These are phyloP conservation scores for Isurus oxyrinchus DNA, from an alignment of 2,113 vertebrate genomes.

Conservation along the genomic window DNA sequence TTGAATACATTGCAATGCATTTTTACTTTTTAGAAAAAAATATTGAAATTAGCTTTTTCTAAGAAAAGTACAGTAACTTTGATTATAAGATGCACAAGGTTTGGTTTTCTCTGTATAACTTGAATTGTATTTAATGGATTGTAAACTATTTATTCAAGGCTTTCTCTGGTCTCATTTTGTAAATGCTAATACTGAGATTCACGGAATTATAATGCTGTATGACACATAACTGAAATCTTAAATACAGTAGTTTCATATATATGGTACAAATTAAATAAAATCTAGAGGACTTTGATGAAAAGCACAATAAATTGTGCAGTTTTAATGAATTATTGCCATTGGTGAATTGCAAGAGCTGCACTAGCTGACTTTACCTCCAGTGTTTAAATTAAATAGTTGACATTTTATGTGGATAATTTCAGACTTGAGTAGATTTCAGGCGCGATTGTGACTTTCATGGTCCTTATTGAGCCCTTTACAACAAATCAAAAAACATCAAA, in stretches of 20 bases:
- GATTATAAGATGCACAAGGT: constrained; percentile 59
- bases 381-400: constrained; percentile 19
- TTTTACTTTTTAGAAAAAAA: constrained; percentile 62
- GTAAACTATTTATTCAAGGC: constrained; percentile 76
- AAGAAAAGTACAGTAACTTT: constrained; percentile 54
- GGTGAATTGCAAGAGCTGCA: constrained; percentile 39
- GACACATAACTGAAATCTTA: constrained; percentile 68
- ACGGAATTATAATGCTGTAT: constrained; percentile 70
- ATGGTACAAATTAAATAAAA: constrained; percentile 70
- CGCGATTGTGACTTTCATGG: no score
- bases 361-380: background rate
- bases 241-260: constrained; percentile 70
- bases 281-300: constrained; percentile 45
- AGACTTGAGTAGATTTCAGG: background rate
- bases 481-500: background rate
- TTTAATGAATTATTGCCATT: constrained; percentile 47
- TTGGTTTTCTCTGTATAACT: constrained; percentile 59
- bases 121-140: constrained; percentile 64
- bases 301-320: constrained; percentile 54
- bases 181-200: constrained; percentile 68
- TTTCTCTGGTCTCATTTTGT: constrained; percentile 81
- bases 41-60: constrained; percentile 64
- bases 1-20: constrained; percentile 59
- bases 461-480: background rate
- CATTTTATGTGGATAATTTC: background rate